Conservation (phyloP, 2,113 vertebrate species). For the Antechinus stuartii region DNA sequence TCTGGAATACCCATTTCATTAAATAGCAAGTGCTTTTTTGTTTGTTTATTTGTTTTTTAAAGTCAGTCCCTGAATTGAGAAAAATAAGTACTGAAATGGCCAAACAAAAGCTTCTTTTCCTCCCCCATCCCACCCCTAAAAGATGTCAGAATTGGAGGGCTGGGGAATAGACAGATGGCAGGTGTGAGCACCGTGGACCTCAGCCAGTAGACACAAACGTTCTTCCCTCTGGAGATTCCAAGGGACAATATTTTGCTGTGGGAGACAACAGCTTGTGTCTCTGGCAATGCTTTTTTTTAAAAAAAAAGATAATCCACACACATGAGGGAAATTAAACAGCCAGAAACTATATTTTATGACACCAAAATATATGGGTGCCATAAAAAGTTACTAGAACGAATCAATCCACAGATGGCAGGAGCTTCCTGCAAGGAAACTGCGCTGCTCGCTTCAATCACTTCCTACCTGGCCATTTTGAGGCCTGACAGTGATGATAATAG, state of each 20-base stretch:
- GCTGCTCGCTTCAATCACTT: neutral
- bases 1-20: neutral
- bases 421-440: neutral
- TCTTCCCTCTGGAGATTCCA: conserved; percentile 42
- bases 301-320: neutral
- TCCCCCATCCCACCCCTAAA: neutral
- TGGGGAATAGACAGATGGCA: conserved; percentile 45
- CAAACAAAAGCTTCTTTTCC: neutral
- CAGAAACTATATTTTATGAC: neutral
- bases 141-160: neutral
- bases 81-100: neutral
- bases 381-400: accelerated
- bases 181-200: conserved; percentile 51
- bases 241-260: conserved; percentile 40
- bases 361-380: conserved; percentile 17
- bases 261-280: conserved; percentile 34
- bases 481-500: neutral
- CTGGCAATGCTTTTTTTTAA: neutral
- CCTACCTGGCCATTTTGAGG: neutral
- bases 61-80: neutral
- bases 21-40: neutral
- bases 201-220: conserved; percentile 58
- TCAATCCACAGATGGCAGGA: conserved; percentile 4
- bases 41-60: neutral
- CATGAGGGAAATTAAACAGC: conserved; percentile 18